Conservation (phyloP, 2,888 invertebrate genomes). For the Scaeva pyrastri region DNA sequence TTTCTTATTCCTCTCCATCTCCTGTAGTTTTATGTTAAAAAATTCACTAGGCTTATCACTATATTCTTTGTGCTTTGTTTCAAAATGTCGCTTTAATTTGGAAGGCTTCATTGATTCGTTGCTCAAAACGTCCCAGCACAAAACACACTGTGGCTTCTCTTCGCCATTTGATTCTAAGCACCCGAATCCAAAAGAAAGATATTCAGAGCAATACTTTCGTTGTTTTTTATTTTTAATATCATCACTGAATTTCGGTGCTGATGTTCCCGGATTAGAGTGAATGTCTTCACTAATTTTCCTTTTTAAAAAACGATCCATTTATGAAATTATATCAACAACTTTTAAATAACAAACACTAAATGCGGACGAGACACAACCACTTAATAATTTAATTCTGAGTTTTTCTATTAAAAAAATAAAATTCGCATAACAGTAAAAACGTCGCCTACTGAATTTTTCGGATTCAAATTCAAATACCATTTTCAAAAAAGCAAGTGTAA, state of each 20-base stretch:
- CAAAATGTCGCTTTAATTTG: conserved; percentile 2
- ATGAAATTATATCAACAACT: conserved; percentile 12
- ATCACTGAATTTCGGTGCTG: conserved; percentile 9
- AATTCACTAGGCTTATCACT: not conserved
- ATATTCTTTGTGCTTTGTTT: conserved; percentile 16
- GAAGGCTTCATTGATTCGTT: conserved; percentile 3
- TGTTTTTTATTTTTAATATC: conserved; percentile 20
- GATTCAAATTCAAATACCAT: not conserved
- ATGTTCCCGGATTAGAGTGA: conserved; percentile 28
- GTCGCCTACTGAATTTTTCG: not conserved
- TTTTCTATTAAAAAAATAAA: conserved; percentile 6
- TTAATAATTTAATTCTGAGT: not conserved
- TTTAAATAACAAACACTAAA: conserved; percentile 7
- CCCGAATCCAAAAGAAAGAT: conserved; percentile 38
- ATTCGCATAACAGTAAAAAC: not conserved
- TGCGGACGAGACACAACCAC: not conserved
- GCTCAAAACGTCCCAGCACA: not conserved
- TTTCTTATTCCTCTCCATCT: conserved; percentile 11
- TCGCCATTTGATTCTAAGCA: conserved; percentile 14
- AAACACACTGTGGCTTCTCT: no score
- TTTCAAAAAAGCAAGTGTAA: no score
- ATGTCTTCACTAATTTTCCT: conserved; percentile 77
- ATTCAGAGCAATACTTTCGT: conserved; percentile 12
- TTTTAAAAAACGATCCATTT: conserved; percentile 36
- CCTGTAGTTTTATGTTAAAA: not conserved